phyloP scores from a whole-genome alignment of 2,888 invertebrate species.

The Cistogaster globosa region DNA sequence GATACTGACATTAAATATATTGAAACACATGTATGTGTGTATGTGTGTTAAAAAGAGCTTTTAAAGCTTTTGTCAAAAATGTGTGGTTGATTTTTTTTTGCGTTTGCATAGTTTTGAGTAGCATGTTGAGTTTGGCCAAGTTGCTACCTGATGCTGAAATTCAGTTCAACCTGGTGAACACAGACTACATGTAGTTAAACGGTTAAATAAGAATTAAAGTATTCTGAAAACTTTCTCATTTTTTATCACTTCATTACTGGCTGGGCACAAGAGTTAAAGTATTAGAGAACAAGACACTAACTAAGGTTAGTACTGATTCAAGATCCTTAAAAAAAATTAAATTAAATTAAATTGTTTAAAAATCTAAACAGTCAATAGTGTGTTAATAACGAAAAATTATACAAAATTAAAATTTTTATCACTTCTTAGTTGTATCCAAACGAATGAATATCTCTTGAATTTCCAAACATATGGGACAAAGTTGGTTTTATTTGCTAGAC shows the following conservation, averaged over 20 bases:
- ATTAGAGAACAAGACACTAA: slow-evolving; percentile 26
- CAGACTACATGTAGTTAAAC: slow-evolving; percentile 80
- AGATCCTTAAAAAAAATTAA: background rate
- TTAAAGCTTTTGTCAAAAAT: slow-evolving; percentile 44
- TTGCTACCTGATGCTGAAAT: slow-evolving; percentile 79
- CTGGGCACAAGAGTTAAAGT: slow-evolving; percentile 3
- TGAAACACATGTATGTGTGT: background rate
- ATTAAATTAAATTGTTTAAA: slow-evolving; percentile 19
- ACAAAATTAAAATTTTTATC: background rate
- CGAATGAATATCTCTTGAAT: slow-evolving; percentile 28
- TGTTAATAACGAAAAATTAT: slow-evolving; percentile 1
- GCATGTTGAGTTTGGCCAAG: slow-evolving; percentile 64
- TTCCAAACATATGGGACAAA: slow-evolving; percentile 45
- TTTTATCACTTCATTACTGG: slow-evolving; percentile 63
- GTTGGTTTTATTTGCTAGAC: background rate
- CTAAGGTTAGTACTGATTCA: slow-evolving; percentile 13
- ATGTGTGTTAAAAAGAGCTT: slow-evolving; percentile 10
- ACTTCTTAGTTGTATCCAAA: no score
- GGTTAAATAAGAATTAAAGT: slow-evolving; percentile 78
- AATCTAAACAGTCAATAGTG: slow-evolving; percentile 1
- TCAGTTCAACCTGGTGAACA: slow-evolving; percentile 81
- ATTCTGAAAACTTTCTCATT: slow-evolving; percentile 71
- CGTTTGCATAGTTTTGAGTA: slow-evolving; percentile 40
- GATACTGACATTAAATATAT: background rate
- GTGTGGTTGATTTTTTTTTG: slow-evolving; percentile 16